Evolutionary conservation across 2,797 vertebrate genomes (phyloP).

Genomic region (Propithecus deckenii): DNA sequence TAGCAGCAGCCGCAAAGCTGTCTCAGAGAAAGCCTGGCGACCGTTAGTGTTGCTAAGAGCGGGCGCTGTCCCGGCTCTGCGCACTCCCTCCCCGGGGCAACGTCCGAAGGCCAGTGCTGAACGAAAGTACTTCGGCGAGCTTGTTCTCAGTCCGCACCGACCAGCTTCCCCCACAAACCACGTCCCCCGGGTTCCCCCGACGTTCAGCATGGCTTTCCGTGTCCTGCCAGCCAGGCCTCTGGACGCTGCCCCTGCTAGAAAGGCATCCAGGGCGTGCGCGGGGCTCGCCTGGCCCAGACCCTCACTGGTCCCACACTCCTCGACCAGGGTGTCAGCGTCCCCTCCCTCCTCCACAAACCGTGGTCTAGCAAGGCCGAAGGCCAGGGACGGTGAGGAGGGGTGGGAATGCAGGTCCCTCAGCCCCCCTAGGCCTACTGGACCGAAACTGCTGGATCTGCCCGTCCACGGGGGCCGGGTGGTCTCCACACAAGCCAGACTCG

Average conservation of each 20-base stretch:
- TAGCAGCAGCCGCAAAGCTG: fast-evolving
- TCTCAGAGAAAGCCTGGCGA: background rate
- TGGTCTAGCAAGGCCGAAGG: background rate
- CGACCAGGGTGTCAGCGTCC: background rate
- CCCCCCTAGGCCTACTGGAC: background rate
- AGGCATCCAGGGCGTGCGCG: fast-evolving
- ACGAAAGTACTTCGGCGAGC: background rate
- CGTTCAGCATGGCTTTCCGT: fast-evolving
- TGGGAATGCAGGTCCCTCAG: background rate
- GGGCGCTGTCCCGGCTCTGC: background rate
- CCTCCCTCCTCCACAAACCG: background rate
- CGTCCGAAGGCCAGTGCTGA: background rate
- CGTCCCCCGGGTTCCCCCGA: background rate
- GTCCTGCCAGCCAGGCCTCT: background rate
- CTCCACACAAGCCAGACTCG: background rate
- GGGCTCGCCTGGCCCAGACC: fast-evolving
- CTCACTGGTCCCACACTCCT: background rate
- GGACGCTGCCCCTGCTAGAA: background rate
- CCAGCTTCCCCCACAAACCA: background rate
- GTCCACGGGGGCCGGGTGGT: background rate
- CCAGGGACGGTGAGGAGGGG: no score
- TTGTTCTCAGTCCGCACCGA: background rate
- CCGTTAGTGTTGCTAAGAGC: fast-evolving
- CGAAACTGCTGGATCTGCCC: fast-evolving
- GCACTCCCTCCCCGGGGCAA: no score